Percentiles rank a stretch among this genome's conserved stretches.
These are phyloP conservation scores for Eucidaris tribuloides DNA, from an alignment of 35 echinoderm and acorn worm genomes.

Conservation along the genomic window DNA sequence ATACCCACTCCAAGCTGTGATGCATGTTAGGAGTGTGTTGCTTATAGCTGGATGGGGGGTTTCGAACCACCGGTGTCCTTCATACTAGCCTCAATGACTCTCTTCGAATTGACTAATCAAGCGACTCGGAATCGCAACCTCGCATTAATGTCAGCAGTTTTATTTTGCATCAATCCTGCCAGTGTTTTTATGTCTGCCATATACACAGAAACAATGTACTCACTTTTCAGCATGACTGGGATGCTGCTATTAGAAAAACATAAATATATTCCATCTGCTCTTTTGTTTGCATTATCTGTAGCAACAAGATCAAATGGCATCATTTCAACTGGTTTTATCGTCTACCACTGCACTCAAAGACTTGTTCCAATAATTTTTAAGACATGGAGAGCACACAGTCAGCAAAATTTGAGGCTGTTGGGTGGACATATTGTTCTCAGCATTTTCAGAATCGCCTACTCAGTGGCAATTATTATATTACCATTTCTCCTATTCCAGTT, in stretches of 20 bases:
- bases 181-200: slow-evolving; percentile 82
- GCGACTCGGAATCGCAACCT: slow-evolving; percentile 44
- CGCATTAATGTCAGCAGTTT: slow-evolving; percentile 49
- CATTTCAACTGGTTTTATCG: slow-evolving; percentile 72
- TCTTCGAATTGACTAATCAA: slow-evolving; percentile 39
- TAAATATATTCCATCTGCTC: slow-evolving; percentile 20
- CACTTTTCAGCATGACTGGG: slow-evolving; percentile 35
- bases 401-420: background rate
- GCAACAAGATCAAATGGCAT: slow-evolving; percentile 74
- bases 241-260: slow-evolving; percentile 67
- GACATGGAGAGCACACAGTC: background rate
- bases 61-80: slow-evolving; percentile 52
- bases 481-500: slow-evolving; percentile 75
- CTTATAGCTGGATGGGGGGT: slow-evolving; percentile 55
- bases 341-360: slow-evolving; percentile 37
- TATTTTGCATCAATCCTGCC: slow-evolving; percentile 95
- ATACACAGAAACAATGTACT: slow-evolving; percentile 83
- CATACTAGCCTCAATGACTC: background rate
- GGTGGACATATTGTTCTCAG: background rate
- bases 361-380: background rate
- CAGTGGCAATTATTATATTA: slow-evolving; percentile 27
- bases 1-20: slow-evolving; percentile 23
- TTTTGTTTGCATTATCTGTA: slow-evolving; percentile 55
- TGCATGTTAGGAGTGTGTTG: slow-evolving; percentile 36
- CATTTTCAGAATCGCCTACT: background rate